phyloP scores from a whole-genome alignment of 2,888 invertebrate genomes.

The Meiosimyza platycephala region DNA sequence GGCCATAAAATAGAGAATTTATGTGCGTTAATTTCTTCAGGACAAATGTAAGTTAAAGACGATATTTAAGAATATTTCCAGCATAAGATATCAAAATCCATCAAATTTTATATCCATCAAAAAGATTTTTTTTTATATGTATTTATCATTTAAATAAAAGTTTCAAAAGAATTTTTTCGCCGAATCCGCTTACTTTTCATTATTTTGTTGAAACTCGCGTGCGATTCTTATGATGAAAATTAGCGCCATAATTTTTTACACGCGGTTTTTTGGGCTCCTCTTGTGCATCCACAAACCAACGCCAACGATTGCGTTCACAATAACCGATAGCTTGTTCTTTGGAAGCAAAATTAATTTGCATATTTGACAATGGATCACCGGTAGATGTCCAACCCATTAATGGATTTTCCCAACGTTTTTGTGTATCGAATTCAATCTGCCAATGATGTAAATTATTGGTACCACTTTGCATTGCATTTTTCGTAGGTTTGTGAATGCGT shows the following conservation, averaged over 20 bases:
- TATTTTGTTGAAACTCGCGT: conserved; percentile 95
- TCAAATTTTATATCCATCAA: no score
- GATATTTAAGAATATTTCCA: no score
- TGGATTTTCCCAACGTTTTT: conserved; percentile 98
- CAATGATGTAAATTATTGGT: conserved; percentile 89
- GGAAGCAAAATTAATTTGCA: conserved; percentile 81
- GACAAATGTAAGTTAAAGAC: no score
- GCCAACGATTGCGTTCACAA: conserved; percentile 96
- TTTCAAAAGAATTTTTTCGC: not conserved
- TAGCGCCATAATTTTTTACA: conserved; percentile 91
- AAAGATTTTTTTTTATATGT: no score
- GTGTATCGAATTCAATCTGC: conserved; percentile 96
- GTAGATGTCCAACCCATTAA: conserved; percentile 97
- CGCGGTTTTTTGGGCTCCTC: conserved; percentile 78
- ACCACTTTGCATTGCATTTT: conserved; percentile 98
- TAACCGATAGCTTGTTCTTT: conserved; percentile 90
- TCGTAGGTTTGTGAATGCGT: conserved; percentile 91
- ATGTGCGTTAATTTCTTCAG: no score
- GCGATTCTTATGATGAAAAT: conserved; percentile 96
- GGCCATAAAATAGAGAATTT: no score
- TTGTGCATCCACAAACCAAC: conserved; percentile 82
- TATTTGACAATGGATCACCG: conserved; percentile 94
- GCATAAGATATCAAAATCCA: no score
- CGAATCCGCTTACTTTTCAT: not conserved
- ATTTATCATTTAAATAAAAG: not conserved